Evolutionary conservation across 2,888 invertebrate species (phyloP).

Genomic region (Zaprionus bogoriensis): DNA sequence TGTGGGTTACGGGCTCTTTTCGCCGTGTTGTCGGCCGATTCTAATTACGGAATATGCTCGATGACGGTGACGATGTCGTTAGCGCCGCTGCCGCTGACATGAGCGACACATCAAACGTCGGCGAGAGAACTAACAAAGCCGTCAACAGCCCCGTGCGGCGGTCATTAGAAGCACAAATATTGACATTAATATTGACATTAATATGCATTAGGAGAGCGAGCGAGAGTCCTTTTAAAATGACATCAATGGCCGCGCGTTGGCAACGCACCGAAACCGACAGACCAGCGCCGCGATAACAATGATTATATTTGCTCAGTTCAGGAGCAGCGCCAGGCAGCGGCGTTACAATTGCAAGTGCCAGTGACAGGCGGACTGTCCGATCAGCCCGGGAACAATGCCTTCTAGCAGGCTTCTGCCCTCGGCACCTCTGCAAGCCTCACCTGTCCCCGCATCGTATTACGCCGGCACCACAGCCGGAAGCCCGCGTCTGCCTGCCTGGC

Average conservation of each 20-base stretch:
- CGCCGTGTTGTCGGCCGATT: constrained; percentile 16
- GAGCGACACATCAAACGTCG: constrained; percentile 57
- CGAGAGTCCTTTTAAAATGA: constrained; percentile 67
- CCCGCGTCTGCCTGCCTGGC: not conserved
- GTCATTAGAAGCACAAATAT: constrained; percentile 79
- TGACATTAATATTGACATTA: constrained; percentile 81
- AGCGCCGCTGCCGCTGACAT: constrained; percentile 42
- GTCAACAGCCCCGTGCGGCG: constrained; percentile 47
- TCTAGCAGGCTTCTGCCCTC: constrained; percentile 20
- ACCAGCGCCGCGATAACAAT: constrained; percentile 52
- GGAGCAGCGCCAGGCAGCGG: not conserved
- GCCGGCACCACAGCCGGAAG: constrained; percentile 51
- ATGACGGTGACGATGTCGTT: constrained; percentile 55
- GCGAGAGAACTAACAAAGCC: constrained; percentile 59
- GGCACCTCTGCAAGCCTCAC: not conserved
- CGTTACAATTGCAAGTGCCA: constrained; percentile 58
- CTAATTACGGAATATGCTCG: constrained; percentile 56
- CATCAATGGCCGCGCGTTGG: constrained; percentile 66
- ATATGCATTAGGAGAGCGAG: constrained; percentile 68
- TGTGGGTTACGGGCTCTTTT: not conserved
- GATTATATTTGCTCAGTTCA: constrained; percentile 50
- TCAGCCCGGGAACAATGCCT: constrained; percentile 24
- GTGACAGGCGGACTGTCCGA: constrained; percentile 45
- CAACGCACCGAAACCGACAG: constrained; percentile 38
- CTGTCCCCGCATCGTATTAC: constrained; percentile 10